Base-by-base conservation (phyloP, 2,113 vertebrate genomes). In the Podarcis muralis region DNA sequence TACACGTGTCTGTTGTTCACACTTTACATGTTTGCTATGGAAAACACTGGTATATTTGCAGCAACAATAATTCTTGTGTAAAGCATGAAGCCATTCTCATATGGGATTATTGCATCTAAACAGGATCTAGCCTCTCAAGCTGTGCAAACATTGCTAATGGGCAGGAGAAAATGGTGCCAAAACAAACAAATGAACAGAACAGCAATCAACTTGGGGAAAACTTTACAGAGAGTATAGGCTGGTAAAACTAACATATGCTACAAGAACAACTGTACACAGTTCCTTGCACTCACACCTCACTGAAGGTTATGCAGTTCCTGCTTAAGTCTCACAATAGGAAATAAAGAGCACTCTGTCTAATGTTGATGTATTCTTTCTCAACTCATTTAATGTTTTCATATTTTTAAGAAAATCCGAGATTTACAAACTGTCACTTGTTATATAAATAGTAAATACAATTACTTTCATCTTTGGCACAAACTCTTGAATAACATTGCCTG, bases 61-160 rank as follows among this genome's bases (percentile, higher is more conserved):
- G 40, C 81, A 87, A 71, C 72, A 68, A 87, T 11, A 25, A 59
- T 74, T 62, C 25, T 27, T 81, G 62, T 65, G 68, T 74, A 87
- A 87, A 72, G 69, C n/a, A 23, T 87, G 79, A 30, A 65, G 68
- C 57, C 35, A 72, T 12, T 76, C 90, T 16, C 87, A 37, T 37
- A 82, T 62, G 71, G 27, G 57, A 92, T 93, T 93, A 87, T 35
- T 83, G n/a, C 91, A 86, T 83, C 48, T 90, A 90, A 94, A 94
- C 86, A 94, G 93, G 92, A 94, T 85, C 81, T 74, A 90, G 79
- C 89, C 7, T 93, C 90, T 69, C 89, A 92, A 92, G 89, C 84
- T 95, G 92, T 92, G 91, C 83, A 95, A 94, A 95, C 78, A 95
- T 30, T 81, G 82, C 32, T 79, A 87, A 83, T 83, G 89, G 81